A percentile compares a stretch with the other conserved stretches of the same genome.
phyloP scores from a whole-genome alignment of 2,113 vertebrate species.

The Brachyistius frenatus region DNA sequence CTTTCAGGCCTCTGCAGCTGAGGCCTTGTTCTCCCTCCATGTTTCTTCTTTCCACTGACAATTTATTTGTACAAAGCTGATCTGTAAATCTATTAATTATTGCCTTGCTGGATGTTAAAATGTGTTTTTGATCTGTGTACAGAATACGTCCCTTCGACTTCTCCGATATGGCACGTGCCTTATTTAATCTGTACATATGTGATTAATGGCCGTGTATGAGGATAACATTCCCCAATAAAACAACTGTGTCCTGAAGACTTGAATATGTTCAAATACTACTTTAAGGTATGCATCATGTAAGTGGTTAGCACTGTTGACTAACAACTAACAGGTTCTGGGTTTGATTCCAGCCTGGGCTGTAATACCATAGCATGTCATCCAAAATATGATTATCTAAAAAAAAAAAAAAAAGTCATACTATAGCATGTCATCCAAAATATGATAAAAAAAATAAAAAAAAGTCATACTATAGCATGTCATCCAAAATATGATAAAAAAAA shows the following conservation, averaged over 20 bases:
- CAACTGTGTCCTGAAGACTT: slow-evolving; percentile 26
- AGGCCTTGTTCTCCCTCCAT: not conserved
- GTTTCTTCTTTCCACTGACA: slow-evolving; percentile 7
- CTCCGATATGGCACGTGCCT: slow-evolving; percentile 89
- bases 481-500: too few relatives aligned
- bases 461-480: too few relatives aligned
- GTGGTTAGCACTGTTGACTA: too few relatives aligned
- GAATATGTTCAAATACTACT: not conserved
- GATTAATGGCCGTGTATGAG: slow-evolving; percentile 62
- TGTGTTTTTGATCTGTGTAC: slow-evolving; percentile 63
- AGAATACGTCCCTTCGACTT: slow-evolving; percentile 74
- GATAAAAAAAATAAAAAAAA: too few relatives aligned
- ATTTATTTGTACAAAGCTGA: slow-evolving; percentile 49
- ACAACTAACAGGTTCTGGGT: too few relatives aligned
- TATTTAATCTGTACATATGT: slow-evolving; percentile 88
- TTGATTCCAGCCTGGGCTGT: too few relatives aligned
- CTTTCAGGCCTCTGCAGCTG: not conserved
- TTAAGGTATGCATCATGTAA: too few relatives aligned
- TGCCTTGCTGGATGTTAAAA: slow-evolving; percentile 51
- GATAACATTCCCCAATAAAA: slow-evolving; percentile 80
- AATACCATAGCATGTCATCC: too few relatives aligned
- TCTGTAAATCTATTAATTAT: slow-evolving; percentile 59
- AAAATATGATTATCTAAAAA: too few relatives aligned
- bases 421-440: too few relatives aligned
- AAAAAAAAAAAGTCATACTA: too few relatives aligned